Conservation (phyloP, 2,888 invertebrate genomes). For the Alentia gelatinosa region DNA sequence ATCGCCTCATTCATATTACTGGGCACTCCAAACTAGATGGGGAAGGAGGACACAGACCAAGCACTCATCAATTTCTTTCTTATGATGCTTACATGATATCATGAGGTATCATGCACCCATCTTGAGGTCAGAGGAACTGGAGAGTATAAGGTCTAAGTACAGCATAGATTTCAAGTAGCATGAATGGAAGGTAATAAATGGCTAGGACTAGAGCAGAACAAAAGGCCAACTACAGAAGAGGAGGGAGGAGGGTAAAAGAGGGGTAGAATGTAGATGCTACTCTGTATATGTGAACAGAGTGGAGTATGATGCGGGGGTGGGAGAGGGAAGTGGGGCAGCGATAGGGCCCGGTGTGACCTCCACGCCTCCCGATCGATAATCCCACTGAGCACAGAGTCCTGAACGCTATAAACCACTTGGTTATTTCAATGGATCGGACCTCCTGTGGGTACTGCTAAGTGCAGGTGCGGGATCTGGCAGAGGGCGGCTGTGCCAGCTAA, state of each 20-base stretch:
- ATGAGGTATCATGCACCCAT: too few species aligned
- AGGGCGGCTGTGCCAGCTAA: neutral
- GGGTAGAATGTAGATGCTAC: neutral
- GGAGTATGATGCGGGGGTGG: neutral
- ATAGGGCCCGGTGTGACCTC: neutral
- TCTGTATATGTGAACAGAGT: neutral
- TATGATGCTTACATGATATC: too few species aligned
- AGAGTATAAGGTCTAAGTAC: too few species aligned
- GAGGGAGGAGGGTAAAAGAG: neutral
- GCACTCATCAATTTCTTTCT: too few species aligned
- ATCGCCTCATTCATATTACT: too few species aligned
- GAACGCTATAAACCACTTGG: conserved; percentile 7
- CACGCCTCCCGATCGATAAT: neutral
- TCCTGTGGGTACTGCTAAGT: neutral
- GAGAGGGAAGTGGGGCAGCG: neutral
- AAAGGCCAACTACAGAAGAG: neutral
- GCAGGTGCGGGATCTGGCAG: neutral
- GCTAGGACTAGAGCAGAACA: too few species aligned
- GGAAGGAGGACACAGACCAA: too few species aligned
- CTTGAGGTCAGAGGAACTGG: too few species aligned
- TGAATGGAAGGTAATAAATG: too few species aligned
- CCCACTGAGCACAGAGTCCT: neutral
- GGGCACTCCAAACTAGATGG: too few species aligned
- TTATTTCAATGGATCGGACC: neutral
- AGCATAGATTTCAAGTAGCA: too few species aligned